phyloP scores from a whole-genome alignment of 2,113 vertebrate genomes.

The Rhagologus leucostigma region DNA sequence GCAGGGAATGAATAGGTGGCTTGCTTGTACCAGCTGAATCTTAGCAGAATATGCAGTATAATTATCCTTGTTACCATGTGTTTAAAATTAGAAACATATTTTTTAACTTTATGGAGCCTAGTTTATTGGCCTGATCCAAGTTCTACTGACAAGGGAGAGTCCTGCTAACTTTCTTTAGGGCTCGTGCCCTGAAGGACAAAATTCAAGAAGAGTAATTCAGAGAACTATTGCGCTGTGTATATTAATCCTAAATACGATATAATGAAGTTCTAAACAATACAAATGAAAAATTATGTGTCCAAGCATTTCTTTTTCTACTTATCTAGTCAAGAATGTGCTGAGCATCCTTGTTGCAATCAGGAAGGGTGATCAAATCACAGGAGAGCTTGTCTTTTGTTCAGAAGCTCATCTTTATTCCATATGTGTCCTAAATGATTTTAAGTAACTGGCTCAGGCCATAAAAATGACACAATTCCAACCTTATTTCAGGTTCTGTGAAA shows the following conservation, averaged over 20 bases:
- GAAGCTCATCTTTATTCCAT: not conserved
- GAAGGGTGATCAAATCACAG: not conserved
- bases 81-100: not conserved
- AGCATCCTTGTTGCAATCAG: not conserved
- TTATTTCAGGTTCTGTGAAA: not conserved
- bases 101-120: not conserved
- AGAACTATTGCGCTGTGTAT: not conserved
- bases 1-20: not conserved
- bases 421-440: not conserved
- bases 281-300: not conserved
- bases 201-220: not conserved
- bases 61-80: not conserved
- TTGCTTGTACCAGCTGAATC: not conserved
- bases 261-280: not conserved
- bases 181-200: not conserved
- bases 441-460: not conserved
- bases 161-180: not conserved
- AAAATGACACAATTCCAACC: not conserved
- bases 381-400: not conserved
- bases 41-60: not conserved
- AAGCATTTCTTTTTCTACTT: not conserved
- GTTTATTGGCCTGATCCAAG: not conserved
- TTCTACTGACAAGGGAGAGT: not conserved
- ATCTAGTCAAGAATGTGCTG: not conserved
- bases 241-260: not conserved